These are phyloP conservation scores for Dendropsophus ebraccatus DNA, from an alignment of 2,113 vertebrate genomes.

Conservation along the genomic window DNA sequence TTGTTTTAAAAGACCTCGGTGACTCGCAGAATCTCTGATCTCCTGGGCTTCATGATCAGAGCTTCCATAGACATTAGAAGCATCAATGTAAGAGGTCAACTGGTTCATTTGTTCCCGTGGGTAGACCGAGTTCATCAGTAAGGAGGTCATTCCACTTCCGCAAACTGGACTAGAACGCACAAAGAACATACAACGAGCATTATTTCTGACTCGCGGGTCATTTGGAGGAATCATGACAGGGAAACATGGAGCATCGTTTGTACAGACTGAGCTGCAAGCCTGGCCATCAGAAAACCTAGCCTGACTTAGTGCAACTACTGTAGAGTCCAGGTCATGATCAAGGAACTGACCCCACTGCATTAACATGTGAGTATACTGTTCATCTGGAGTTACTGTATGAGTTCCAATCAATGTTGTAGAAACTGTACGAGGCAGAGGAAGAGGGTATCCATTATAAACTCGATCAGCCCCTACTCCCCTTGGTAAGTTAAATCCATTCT, in stretches of 20 bases:
- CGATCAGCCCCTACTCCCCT: slow-evolving; percentile 79
- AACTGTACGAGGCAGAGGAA: slow-evolving; percentile 90
- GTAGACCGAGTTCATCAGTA: slow-evolving; percentile 97
- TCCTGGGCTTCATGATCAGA: slow-evolving; percentile 88
- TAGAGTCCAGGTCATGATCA: slow-evolving; percentile 94
- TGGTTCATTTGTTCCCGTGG: slow-evolving; percentile 98
- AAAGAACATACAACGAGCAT: slow-evolving; percentile 95
- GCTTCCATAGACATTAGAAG: slow-evolving; percentile 94
- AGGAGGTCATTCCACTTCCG: slow-evolving; percentile 96
- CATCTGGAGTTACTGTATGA: slow-evolving; percentile 88
- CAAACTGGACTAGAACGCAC: slow-evolving; percentile 97
- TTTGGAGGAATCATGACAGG: slow-evolving; percentile 90
- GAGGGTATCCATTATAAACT: slow-evolving; percentile 77
- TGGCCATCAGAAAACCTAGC: slow-evolving; percentile 95
- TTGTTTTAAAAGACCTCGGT: slow-evolving; percentile 90
- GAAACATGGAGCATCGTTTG: slow-evolving; percentile 93
- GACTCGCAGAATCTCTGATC: slow-evolving; percentile 90
- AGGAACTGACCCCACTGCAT: slow-evolving; percentile 99
- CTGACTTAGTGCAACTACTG: slow-evolving; percentile 91
- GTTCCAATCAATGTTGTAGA: slow-evolving; percentile 92
- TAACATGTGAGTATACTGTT: slow-evolving; percentile 93
- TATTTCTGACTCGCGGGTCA: slow-evolving; percentile 80
- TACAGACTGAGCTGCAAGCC: slow-evolving; percentile 87
- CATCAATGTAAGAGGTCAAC: slow-evolving; percentile 94
- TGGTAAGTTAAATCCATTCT: slow-evolving; percentile 95